Base-by-base conservation (phyloP, 2,113 vertebrate species). In the Percopsis transmontana region DNA sequence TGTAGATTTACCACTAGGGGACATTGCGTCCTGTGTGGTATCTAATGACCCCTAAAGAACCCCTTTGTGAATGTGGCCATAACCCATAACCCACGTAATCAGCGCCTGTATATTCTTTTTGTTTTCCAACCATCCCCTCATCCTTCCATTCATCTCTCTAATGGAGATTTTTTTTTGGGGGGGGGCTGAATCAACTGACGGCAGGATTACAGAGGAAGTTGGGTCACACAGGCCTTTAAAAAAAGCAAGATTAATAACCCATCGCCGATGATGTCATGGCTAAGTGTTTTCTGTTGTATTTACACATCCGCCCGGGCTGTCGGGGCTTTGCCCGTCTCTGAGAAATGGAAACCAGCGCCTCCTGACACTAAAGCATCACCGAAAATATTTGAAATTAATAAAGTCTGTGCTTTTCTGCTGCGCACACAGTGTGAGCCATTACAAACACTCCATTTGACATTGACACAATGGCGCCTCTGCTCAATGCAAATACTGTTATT, bases 251-350 rank as follows among this genome's bases (percentile, higher is more conserved):
- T 92, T 90, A 89, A 92, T 93, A 91, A 89, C 87, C 74, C 39
- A 23, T 61, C 23, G 64, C 74, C 85, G 79, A 90, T 93, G 90
- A 93, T 91, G 89, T 93, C 91, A 92, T 90, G 87, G 88, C 90
- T 91, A 93, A 92, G 91, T 93, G 91, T 92, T 91, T 90, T 91
- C 81, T 85, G 84, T 91, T 90, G 86, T 92, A 89, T 91, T 92
- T 91, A 92, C 89, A 91, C 88, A 84, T 87, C 75, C 76, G 52
- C 66, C 75, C 7, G 16, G 48, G 75, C 77, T 81, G 84, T 85
- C 78, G 58, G 75, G 76, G 64, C 40, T 83, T 54, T 59, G 80
- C 68, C 83, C 68, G 68, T 81, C 53, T 76, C 71, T 90, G 85
- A 92, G 74, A 87, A 89, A 91, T 88, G 85, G 79, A 71, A 69